Percentiles rank a stretch among this genome's conserved stretches.
Evolutionary conservation across 2,888 invertebrate genomes (phyloP).

Genomic region (Graphium colonna): DNA sequence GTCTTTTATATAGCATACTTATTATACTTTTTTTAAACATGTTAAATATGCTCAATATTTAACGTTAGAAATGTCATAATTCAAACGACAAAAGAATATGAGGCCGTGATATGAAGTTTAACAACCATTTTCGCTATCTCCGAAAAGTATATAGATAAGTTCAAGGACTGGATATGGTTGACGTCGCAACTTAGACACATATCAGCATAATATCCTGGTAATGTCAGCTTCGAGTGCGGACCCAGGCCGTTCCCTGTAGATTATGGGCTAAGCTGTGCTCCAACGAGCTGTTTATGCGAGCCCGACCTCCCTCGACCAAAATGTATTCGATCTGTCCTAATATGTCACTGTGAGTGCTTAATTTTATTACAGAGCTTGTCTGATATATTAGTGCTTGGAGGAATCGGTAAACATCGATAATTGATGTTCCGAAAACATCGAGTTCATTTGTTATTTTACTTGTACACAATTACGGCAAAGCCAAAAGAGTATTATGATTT

Average conservation of each 20-base stretch:
- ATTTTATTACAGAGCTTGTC: neutral
- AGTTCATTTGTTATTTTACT: too few relatives aligned
- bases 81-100: too few relatives aligned
- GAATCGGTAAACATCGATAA: neutral
- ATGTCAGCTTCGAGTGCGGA: conserved; percentile 65
- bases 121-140: too few relatives aligned
- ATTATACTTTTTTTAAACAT: too few relatives aligned
- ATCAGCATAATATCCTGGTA: conserved; percentile 75
- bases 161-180: conserved; percentile 29
- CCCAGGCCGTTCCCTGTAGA: conserved; percentile 64
- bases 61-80: too few relatives aligned
- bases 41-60: too few relatives aligned
- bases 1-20: too few relatives aligned
- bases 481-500: too few relatives aligned
- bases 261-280: conserved; percentile 59
- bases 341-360: neutral
- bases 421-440: neutral
- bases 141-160: too few relatives aligned
- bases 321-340: conserved; percentile 32
- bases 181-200: conserved; percentile 44
- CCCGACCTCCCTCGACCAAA: conserved; percentile 45
- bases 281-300: conserved; percentile 60
- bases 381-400: neutral
- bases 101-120: too few relatives aligned
- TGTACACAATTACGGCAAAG: too few relatives aligned